Base-by-base conservation (phyloP, 1,140 invertebrate genomes). In the Choristoneura fumiferana region DNA sequence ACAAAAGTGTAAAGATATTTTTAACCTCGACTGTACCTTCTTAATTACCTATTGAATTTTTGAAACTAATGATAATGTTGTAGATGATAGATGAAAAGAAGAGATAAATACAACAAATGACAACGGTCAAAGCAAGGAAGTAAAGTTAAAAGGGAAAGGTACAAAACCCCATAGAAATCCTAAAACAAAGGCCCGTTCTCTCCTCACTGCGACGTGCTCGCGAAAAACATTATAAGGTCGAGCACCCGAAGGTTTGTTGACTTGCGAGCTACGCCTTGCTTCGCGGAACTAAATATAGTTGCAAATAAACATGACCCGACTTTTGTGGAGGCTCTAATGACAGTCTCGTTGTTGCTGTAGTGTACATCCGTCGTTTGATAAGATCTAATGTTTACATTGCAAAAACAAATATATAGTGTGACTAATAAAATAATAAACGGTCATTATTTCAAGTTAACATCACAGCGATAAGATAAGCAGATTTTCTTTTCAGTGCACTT, bases 211-310 rank as follows among this genome's bases (percentile, higher is more conserved):
- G n/a, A 72, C 75, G 73, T 75, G 73, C 65, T 62, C 65, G 76
- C 69, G 66, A 69, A 73, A 69, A 62, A 43, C 67, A 70, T 78
- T 73, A 75, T 70, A 65, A 72, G 78, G 79, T 78, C 75, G 76
- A 72, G 58, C 65, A 82, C 76, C 79, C 58, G 60, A 64, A 68
- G 65, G 73, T 75, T 71, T 74, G 71, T 76, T 75, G 71, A 71
- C 70, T 67, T 36, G 52, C n/a, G n/a, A n/a, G n/a, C 22, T 37
- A 29, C 17, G 49, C 39, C n/a, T n/a, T 60, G 63, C 64, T 40
- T 38, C 63, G 65, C 40, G 17, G 40, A 45, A 45, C 40, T 12
- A 22, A 45, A 45, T 45, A 45, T 45, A 45, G 40, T 45, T 29
- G 17, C 17, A 8, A 18, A 22, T 9, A 10, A n/a, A 45, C 40